Percentiles rank a stretch among this genome's conserved stretches.
Conservation (phyloP, 1,140 invertebrate genomes). For the Batillaria attramentaria region DNA sequence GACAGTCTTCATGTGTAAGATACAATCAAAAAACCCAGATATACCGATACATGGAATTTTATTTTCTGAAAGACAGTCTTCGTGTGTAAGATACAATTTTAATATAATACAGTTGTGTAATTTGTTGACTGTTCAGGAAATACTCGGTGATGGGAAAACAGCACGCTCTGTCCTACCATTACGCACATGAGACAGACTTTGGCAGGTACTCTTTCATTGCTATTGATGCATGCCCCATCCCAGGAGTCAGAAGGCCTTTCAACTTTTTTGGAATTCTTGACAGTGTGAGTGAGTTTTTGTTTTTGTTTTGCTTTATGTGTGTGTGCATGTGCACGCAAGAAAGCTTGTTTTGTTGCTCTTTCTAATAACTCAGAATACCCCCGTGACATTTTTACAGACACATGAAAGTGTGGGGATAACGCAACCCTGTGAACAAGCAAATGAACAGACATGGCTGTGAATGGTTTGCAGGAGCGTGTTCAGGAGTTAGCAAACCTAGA, state of each 20-base stretch:
- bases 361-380: too few relatives aligned
- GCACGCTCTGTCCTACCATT: slow-evolving; percentile 77
- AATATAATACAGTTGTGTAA: neutral
- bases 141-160: slow-evolving; percentile 8
- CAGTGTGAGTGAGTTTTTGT: slow-evolving; percentile 62
- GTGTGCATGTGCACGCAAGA: neutral
- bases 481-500: slow-evolving; percentile 74
- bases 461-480: slow-evolving; percentile 73
- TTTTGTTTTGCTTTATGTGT: neutral
- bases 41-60: neutral
- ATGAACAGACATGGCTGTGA: too few relatives aligned
- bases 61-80: neutral
- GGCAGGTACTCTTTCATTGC: slow-evolving; percentile 83
- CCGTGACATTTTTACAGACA: too few relatives aligned
- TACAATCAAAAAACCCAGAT: too few relatives aligned
- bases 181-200: slow-evolving; percentile 75
- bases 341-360: too few relatives aligned
- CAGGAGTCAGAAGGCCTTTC: slow-evolving; percentile 89
- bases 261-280: slow-evolving; percentile 90
- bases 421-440: too few relatives aligned
- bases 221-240: slow-evolving; percentile 87
- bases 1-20: too few relatives aligned
- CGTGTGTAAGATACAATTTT: neutral
- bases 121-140: slow-evolving; percentile 18
- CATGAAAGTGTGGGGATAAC: too few relatives aligned